These are phyloP conservation scores for Chaenodraco wilsoni DNA, from an alignment of 2,797 vertebrate genomes.

Conservation along the genomic window DNA sequence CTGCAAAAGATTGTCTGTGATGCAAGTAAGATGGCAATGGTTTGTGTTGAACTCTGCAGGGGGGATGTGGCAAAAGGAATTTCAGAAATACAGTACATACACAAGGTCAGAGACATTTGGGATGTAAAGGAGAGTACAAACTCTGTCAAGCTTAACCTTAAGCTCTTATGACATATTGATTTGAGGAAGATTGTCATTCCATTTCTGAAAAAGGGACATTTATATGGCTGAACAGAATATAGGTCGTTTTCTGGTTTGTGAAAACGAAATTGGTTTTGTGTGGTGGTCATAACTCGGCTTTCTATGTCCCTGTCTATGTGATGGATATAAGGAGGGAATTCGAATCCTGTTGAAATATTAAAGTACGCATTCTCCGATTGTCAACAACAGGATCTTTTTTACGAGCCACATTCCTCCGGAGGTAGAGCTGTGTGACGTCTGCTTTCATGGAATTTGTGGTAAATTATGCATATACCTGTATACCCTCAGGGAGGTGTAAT, in stretches of 20 bases:
- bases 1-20: neutral
- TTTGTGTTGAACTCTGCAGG: neutral
- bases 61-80: neutral
- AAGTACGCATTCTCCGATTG: constrained; percentile 1
- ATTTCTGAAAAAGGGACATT: constrained; percentile 18
- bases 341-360: constrained; percentile 33
- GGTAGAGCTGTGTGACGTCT: constrained; percentile 23
- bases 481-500: constrained; percentile 53
- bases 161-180: constrained; percentile 21
- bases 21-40: neutral
- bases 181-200: constrained; percentile 8
- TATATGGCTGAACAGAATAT: constrained; percentile 2
- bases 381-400: constrained; percentile 41
- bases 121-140: constrained; percentile 12
- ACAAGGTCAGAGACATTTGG: neutral
- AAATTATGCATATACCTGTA: constrained; percentile 72
- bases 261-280: constrained; percentile 37
- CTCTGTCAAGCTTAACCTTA: constrained; percentile 18
- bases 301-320: constrained; percentile 13
- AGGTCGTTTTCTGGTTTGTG: constrained; percentile 27
- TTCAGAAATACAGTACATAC: neutral
- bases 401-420: constrained; percentile 32
- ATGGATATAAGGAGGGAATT: constrained; percentile 13
- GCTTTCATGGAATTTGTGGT: constrained; percentile 51
- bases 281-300: constrained; percentile 15